Base-by-base conservation (phyloP, 2,888 invertebrate genomes). In the Stenoptilia bipunctidactyla region DNA sequence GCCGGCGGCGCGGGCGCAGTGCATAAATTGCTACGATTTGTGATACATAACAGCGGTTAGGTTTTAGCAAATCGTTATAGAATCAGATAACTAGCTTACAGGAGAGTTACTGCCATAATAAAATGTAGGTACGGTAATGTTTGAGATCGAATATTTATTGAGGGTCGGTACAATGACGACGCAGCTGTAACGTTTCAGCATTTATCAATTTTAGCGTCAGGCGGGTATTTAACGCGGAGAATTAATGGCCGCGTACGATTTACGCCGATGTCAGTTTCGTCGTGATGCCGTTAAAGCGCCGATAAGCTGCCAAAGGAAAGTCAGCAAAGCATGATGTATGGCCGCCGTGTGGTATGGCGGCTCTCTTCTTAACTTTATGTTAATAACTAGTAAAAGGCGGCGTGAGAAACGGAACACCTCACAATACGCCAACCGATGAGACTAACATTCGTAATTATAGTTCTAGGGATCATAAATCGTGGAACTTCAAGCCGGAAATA, bases 341-440 rank as follows among this genome's bases (percentile, higher is more conserved):
- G 20, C 20, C 20, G 20, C 20, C n/a, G n/a, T n/a, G n/a, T 75
- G 62, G 58, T 59, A 71, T 72, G 67, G 65, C 53, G 49, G 45
- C 38, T 51, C 49, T 60, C 61, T 58, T 59, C 66, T 63, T 66
- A 65, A 70, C 62, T 66, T 63, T 66, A 69, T 65, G 69, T 59
- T 66, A 72, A 75, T 74, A 53, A 57, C 46, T 47, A 48, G 46
- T 51, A 49, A 43, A 55, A 51, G 47, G 46, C 53, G 48, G 51
- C 71, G 70, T 74, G 73, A 69, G 70, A 75, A 74, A 66, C 61
- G 60, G 66, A 66, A 63, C 69, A 56, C 49, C 49, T 45, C 47
- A 49, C 49, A 48, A 45, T 20, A 20, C 3, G 8, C 20, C n/a
- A n/a, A n/a, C 20, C 20, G 20, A 20, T 20, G 20, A 20, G 20